Conservation (phyloP, 2,797 vertebrate genomes). For the Aselliscus stoliczkanus region DNA sequence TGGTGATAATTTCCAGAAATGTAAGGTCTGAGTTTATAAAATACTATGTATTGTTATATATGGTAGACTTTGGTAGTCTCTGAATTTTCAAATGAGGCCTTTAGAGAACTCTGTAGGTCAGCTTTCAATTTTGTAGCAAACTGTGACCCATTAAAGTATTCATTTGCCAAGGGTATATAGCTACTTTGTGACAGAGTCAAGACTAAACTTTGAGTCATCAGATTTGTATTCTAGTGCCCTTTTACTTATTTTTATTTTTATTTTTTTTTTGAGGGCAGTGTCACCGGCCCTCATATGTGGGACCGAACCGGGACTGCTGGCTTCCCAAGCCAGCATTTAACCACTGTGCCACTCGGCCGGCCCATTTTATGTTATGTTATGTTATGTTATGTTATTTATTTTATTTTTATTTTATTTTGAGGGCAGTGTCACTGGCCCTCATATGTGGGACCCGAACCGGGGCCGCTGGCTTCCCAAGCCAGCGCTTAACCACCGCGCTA, state of each 20-base stretch:
- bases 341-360: too few relatives aligned
- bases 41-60: background rate
- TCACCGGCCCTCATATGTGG: too few relatives aligned
- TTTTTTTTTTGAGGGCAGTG: too few relatives aligned
- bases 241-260: conserved; percentile 33
- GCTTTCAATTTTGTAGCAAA: background rate
- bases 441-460: too few relatives aligned
- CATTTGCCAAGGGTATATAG: background rate
- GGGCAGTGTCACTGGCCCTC: too few relatives aligned
- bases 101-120: background rate
- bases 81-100: conserved; percentile 8
- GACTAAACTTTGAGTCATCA: background rate
- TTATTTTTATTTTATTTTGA: too few relatives aligned
- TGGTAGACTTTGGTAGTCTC: background rate
- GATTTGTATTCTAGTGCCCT: background rate
- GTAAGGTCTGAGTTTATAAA: background rate
- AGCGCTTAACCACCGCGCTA: too few relatives aligned
- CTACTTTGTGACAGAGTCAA: background rate
- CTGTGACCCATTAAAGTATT: background rate
- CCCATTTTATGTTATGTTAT: too few relatives aligned
- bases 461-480: too few relatives aligned
- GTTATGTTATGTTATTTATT: too few relatives aligned
- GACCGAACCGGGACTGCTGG: too few relatives aligned
- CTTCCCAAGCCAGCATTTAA: too few relatives aligned
- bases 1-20: background rate